Conservation (phyloP, 2,113 vertebrate genomes). For the Platysteira castanea region DNA sequence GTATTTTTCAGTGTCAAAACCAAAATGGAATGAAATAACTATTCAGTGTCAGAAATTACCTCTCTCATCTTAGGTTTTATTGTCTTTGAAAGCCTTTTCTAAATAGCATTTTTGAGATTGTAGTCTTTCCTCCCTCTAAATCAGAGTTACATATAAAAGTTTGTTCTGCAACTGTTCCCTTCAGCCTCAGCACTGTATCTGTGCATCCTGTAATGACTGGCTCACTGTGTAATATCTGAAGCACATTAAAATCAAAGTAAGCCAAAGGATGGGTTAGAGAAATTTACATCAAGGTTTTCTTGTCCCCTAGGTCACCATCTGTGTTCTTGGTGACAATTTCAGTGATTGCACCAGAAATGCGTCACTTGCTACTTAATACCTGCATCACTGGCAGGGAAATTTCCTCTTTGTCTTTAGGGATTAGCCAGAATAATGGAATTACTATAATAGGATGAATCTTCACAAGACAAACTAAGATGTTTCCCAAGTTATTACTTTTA, state of each 20-base stretch:
- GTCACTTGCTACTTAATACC: background rate
- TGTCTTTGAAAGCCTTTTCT: background rate
- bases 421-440: background rate
- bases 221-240: background rate
- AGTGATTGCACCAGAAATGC: background rate
- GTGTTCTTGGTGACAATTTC: background rate
- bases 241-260: background rate
- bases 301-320: background rate
- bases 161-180: background rate
- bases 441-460: background rate
- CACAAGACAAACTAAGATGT: background rate
- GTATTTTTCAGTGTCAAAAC: background rate
- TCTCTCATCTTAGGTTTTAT: background rate
- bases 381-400: background rate
- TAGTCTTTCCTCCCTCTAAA: background rate
- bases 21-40: background rate
- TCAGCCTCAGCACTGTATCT: background rate
- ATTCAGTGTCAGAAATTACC: background rate
- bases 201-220: background rate
- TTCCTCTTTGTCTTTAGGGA: background rate
- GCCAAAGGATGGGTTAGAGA: background rate
- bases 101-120: background rate
- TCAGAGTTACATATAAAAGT: background rate
- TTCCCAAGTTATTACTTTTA: background rate
- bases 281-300: background rate